These are phyloP conservation scores for Plusia festucae DNA, from an alignment of 2,888 invertebrate genomes.

Conservation along the genomic window DNA sequence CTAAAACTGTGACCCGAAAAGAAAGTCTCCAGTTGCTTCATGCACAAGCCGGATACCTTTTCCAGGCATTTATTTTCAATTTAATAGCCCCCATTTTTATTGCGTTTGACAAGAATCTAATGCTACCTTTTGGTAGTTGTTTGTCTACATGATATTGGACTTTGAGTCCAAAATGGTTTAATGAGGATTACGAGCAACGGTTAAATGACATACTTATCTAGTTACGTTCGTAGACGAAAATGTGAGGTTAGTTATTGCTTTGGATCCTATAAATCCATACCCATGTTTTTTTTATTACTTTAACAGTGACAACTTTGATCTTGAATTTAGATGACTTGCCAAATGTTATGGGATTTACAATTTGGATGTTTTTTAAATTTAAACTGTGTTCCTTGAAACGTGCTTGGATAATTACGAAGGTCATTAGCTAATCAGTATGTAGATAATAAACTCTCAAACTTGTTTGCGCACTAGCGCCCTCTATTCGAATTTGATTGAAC, in stretches of 20 bases:
- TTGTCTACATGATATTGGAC: neutral
- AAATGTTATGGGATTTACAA: too few species aligned
- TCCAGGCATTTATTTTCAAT: too few species aligned
- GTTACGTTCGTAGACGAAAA: neutral
- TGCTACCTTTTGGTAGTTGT: neutral
- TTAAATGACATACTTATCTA: neutral
- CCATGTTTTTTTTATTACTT: neutral
- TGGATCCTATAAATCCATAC: too few species aligned
- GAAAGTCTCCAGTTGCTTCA: too few species aligned
- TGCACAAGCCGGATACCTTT: too few species aligned
- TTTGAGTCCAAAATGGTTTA: neutral
- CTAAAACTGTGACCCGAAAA: too few species aligned
- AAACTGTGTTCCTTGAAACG: neutral
- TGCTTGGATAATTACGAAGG: neutral
- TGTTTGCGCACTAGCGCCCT: conserved; percentile 38
- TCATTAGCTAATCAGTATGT: neutral
- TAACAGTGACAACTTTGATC: neutral
- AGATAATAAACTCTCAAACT: neutral
- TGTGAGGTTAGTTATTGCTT: neutral
- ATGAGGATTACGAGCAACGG: neutral
- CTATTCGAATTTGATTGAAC: conserved; percentile 25
- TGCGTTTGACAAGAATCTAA: neutral
- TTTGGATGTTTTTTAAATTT: neutral
- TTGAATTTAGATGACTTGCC: neutral
- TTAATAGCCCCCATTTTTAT: neutral